Conservation (phyloP, 2,797 vertebrate species). For the Caiman crocodilus region DNA sequence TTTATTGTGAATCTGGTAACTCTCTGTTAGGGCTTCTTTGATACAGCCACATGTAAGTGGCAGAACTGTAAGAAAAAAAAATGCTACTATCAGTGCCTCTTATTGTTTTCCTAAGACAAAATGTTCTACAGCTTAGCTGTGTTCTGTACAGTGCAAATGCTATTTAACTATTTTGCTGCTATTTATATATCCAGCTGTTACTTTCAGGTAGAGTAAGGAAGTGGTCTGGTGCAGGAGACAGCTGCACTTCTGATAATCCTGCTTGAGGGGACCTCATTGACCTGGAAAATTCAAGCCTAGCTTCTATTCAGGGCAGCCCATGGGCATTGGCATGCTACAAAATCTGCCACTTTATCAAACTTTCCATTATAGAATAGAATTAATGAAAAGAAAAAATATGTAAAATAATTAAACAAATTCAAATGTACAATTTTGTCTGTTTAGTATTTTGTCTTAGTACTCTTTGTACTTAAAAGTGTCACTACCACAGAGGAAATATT, state of each 20-base stretch:
- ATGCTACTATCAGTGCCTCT: background rate
- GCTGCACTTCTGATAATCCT: background rate
- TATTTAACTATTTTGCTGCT: background rate
- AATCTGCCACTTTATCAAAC: background rate
- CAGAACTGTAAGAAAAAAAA: background rate
- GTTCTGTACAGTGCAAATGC: background rate
- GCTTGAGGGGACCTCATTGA: background rate
- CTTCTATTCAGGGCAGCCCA: background rate
- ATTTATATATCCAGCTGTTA: background rate
- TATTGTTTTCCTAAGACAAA: background rate
- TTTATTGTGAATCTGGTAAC: background rate
- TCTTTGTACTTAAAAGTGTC: background rate
- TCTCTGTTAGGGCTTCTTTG: background rate
- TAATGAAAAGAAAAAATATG: background rate
- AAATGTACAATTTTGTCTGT: background rate
- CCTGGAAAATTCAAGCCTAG: background rate
- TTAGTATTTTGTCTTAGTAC: background rate
- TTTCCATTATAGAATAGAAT: background rate
- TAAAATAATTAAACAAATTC: constrained; percentile 1
- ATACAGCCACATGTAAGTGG: accelerated
- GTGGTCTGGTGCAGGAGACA: accelerated
- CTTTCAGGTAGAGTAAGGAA: background rate
- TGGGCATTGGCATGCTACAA: background rate
- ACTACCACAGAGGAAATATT: background rate
- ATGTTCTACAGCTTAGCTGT: background rate